Percentiles rank a stretch among this genome's conserved stretches.
phyloP scores from a whole-genome alignment of 1,140 invertebrate genomes.

The Rhynchophorus ferrugineus region DNA sequence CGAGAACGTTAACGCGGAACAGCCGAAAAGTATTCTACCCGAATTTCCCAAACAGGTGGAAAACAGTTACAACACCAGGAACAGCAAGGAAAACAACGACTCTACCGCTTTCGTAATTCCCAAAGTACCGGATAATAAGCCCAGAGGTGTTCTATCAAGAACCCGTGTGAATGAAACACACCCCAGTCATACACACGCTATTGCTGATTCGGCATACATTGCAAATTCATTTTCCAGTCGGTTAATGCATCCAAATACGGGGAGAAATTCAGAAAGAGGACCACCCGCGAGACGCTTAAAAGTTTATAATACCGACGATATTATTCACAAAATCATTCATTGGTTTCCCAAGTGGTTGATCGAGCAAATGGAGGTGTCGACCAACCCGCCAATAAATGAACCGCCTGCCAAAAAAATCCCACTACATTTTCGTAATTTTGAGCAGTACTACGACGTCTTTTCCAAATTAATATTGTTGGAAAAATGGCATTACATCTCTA shows the following conservation, averaged over 20 bases:
- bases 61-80: too few species aligned
- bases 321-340: conserved; percentile 13
- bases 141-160: not conserved
- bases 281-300: not conserved
- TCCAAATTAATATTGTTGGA: conserved; percentile 20
- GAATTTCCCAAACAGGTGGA: too few species aligned
- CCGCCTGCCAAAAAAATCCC: conserved; percentile 12
- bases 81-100: too few species aligned
- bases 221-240: not conserved
- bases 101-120: not conserved
- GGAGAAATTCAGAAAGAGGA: not conserved
- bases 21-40: not conserved
- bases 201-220: not conserved
- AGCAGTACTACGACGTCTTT: conserved; percentile 22
- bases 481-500: conserved; percentile 21
- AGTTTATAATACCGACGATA: conserved; percentile 7
- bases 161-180: not conserved
- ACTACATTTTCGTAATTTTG: conserved; percentile 11
- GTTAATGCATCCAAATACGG: not conserved
- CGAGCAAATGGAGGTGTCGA: conserved; percentile 17
- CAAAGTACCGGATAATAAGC: not conserved
- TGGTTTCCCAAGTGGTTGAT: conserved; percentile 23
- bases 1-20: not conserved
- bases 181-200: not conserved
- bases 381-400: conserved; percentile 20